Evolutionary conservation across 2,888 invertebrate genomes (phyloP), one percentile per base, ranked within the genome.

Genomic region (Cordilura impudica): DNA sequence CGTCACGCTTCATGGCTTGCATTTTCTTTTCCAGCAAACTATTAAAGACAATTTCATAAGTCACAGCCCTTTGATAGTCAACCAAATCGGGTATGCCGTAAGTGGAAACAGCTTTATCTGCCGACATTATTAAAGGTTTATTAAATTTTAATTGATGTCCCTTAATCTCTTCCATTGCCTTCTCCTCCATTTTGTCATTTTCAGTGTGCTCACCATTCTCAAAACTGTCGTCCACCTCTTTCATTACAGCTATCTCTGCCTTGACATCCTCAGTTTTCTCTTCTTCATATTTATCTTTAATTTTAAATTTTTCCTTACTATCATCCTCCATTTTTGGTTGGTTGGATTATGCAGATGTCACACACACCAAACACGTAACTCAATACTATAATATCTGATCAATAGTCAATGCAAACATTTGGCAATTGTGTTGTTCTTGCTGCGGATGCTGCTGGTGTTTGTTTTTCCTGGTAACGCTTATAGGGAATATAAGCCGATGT

Each of bases 71-170:
- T 78, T 88, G 87, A 78, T 88, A 84, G 76, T 90, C 89, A 53
- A 87, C 84, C 74, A 87, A 78, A n/a, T 87, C 85, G 18, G 70
- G 49, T 26, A 79, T 79, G 74, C 90, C 90, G 73, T 87, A 89
- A 21, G 90, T 90, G 81, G 89, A 89, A 53, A 90, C 90, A 16
- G 90, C 87, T 83, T 90, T 90, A 82, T 90, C 90, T 60, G 86
- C 67, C n/a, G 60, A 75, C 74, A 49, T 69, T 21, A 6, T 2
- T 65, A 39, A 21, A 4, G 26, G 10, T 16, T 31, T 39, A 7
- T 29, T 65, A 8, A 23, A 16, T 14, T 65, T 80, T 12, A 12
- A 1, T n/a, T 39, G 35, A 2, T 1, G 35, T n/a, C n/a, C n/a
- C n/a, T 39, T 39, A 12, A 3, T 26, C 3, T 49, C 5, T 7